Evolutionary conservation across 64 coral and sea anemone species (phyloP).

Genomic region (Pachyseris speciosa): DNA sequence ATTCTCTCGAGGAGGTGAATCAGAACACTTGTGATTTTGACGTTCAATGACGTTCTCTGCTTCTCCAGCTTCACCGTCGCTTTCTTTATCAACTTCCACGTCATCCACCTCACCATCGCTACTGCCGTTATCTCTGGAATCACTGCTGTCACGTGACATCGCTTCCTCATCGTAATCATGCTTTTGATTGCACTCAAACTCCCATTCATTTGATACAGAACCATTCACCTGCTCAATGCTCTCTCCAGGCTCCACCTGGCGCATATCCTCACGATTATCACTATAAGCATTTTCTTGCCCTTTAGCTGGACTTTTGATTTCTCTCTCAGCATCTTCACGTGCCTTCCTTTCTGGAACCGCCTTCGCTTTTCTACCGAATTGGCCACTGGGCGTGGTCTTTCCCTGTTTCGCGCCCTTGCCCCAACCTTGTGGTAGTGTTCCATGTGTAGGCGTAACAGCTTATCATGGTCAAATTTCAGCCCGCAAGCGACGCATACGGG

Average conservation of each 20-base stretch:
- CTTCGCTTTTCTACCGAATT: conserved; percentile 1
- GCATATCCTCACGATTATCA: too few relatives aligned
- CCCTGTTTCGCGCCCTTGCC: conserved; percentile 55
- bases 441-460: conserved; percentile 87
- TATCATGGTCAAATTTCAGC: conserved; percentile 92
- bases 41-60: neutral
- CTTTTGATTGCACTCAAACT: neutral
- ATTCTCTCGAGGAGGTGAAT: too few relatives aligned
- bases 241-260: neutral
- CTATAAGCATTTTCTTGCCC: neutral
- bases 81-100: neutral
- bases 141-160: neutral
- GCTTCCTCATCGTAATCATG: conserved; percentile 4
- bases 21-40: neutral
- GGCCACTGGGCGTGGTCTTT: neutral
- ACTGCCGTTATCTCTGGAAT: conserved; percentile 9
- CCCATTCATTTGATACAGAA: neutral
- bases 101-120: neutral
- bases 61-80: neutral
- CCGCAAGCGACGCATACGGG: conserved; percentile 87
- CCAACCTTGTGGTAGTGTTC: conserved; percentile 85
- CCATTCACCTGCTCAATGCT: neutral
- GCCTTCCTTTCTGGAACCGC: neutral
- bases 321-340: neutral
- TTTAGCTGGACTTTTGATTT: neutral